Base-by-base conservation (phyloP, 2,888 invertebrate genomes). In the Epinotia ramella region DNA sequence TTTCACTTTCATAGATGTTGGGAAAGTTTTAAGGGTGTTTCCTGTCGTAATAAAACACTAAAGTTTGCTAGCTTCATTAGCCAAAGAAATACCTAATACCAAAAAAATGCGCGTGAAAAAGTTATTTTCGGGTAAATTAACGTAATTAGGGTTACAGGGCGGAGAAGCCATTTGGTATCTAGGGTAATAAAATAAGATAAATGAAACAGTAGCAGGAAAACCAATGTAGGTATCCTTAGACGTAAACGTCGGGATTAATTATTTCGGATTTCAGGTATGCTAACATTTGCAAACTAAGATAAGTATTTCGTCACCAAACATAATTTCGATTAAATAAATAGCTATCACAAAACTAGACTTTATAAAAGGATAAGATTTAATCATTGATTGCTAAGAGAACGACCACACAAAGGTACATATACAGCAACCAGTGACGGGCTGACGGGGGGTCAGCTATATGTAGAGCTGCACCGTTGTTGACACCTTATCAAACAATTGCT, bases 41-140 rank as follows among this genome's bases (percentile, higher is more conserved):
- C n/a, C n/a, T 33, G 12, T 62, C 46, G 49, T 75, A 70, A 70
- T 70, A 60, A 67, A 53, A 67, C 71, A 53, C 16, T 28, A 68
- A 20, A 66, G 59, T 60, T 63, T 59, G 65, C 33, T 49, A 16
- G n/a, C n/a, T 56, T 62, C 66, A 66, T 71, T 72, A 67, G 46
- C 33, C n/a, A 46, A 6, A 46, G 63, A 57, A 57, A 46, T 16
- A 56, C n/a, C 7, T 49, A 62, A 67, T 12, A 72, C 57, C 56
- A 24, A 67, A 76, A 33, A 74, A 66, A 33, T 46, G 44, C 53
- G 24, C 53, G 65, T 69, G 13, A 70, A 67, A 60, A 28, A 46
- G 62, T 72, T 76, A 76, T 67, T 71, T 76, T 76, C 71, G 44
- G 56, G 71, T 66, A 71, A 60, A 75, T 63, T 76, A 63, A 72